Evolutionary conservation across 2,888 invertebrate genomes (phyloP), one percentile per base, ranked within the genome.

Genomic region (Ommatoiulus sabulosus): DNA sequence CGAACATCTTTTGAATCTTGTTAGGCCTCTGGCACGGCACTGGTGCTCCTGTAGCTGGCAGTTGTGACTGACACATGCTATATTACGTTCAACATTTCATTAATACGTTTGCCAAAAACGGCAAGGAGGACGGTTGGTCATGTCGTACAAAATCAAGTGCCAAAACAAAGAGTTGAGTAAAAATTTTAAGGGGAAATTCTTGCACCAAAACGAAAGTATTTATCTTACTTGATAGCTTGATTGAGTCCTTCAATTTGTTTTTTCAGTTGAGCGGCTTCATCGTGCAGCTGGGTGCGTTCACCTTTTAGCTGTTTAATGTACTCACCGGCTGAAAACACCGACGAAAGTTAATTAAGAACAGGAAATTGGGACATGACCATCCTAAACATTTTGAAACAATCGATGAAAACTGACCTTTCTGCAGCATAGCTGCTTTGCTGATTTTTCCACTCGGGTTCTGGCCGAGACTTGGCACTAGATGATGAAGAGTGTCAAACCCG

Each of bases 21-120:
- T 96, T 97, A 63, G 96, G 96, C 91, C 97, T 95, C 92, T 97
- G 97, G 90, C 97, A 95, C 24, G 97, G 97, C 90, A 98, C 96
- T 3, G 98, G 98, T 89, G 97, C 98, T 90, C 98, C 98, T 90
- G 98, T 98, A 89, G 98, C 98, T 87, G 99, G 98, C 92, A 99
- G 94, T 94, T 98, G 95, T 90, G 97, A 96, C 93, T 99, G 99
- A 92, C 97, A 97, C 93, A 97, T 96, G 92, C 98, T 98, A 93
- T 12, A 44, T n/a, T 85, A 8, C 6, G 44, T 3, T 87, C 46
- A 87, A 87, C 48, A 48, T 35, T 35, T 35, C 35, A 35, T 35
- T 35, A 35, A 48, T 10, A 48, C 48, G 46, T 48, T 48, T 12
- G 48, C 48, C 35, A 35, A 35, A 35, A n/a, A n/a, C n/a, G n/a